Evolutionary conservation across 2,797 vertebrate species (phyloP), one percentile per base, ranked within the genome.

Genomic region (Ctenopoma kingsleyae): DNA sequence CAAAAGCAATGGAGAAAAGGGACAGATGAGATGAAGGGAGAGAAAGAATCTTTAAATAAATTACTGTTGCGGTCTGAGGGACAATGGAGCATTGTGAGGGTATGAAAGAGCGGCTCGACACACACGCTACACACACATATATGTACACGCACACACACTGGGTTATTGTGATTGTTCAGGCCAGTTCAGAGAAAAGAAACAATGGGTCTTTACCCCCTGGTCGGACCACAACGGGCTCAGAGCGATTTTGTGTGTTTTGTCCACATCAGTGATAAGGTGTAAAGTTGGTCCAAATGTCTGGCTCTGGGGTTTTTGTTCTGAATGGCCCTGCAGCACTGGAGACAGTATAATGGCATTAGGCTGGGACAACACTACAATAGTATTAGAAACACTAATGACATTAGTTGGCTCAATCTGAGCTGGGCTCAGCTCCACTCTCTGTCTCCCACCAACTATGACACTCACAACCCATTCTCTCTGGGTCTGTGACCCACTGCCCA

Each of bases 1-100:
- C 90, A 91, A 93, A 86, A 85, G 89, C 52, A 7, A 85, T 5
- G 67, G 68, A 79, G 58, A 76, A 69, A 85, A 86, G 76, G 71
- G 83, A 85, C 63, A 68, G 78, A 91, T 71, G 82, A 85, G 81
- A 84, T 52, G 51, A 74, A 88, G 71, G 72, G 77, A 86, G 53
- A 85, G 76, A 83, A 67, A 82, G 83, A 87, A 86, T 93, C 92
- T 94, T 94, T 93, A 91, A 93, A 94, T 94, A 94, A 94, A 95
- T 94, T 94, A 93, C 87, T 84, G 76, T 86, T 92, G 73, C 63
- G 66, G 71, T 90, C 65, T 25, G 35, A 5, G 15, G 89, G 85
- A 95, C 93, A 94, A 95, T 94, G 81, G 87, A 59, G 87, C 87
- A 92, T 94, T 94, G 93, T 94, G 78, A 79, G 83, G 61, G 81